phyloP scores from a whole-genome alignment of 2,797 vertebrate species.

The Todus mexicanus region DNA sequence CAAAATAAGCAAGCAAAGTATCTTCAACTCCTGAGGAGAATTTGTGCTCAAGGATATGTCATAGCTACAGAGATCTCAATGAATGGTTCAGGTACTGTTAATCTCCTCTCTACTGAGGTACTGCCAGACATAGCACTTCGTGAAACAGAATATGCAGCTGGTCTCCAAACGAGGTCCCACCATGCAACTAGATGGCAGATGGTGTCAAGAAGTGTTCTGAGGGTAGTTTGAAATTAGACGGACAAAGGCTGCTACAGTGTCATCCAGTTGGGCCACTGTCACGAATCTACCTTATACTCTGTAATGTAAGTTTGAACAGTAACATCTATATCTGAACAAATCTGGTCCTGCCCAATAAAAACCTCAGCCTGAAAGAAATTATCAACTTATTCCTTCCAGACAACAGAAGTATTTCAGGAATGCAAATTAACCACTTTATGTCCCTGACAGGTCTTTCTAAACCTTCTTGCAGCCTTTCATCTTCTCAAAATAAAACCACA shows the following conservation, averaged over 20 bases:
- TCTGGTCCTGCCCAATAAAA: background rate
- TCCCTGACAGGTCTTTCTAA: background rate
- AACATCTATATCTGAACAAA: background rate
- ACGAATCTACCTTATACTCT: background rate
- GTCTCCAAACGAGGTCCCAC: background rate
- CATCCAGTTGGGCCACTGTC: background rate
- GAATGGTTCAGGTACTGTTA: background rate
- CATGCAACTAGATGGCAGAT: background rate
- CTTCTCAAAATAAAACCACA: slow-evolving; percentile 7
- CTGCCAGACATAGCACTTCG: background rate
- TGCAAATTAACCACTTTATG: background rate
- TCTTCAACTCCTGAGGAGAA: background rate
- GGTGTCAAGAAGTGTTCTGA: background rate
- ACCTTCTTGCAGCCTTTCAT: background rate
- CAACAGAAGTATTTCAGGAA: slow-evolving; percentile 16
- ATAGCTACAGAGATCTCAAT: background rate
- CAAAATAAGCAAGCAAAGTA: background rate
- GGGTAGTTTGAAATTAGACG: background rate
- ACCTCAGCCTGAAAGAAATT: background rate
- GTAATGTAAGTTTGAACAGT: background rate
- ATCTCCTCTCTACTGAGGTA: background rate
- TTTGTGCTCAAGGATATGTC: background rate
- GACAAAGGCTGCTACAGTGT: background rate
- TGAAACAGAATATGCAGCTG: background rate
- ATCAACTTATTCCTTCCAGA: slow-evolving; percentile 11